Conservation (phyloP, 2,797 vertebrate genomes). For the Uromys caudimaculatus region DNA sequence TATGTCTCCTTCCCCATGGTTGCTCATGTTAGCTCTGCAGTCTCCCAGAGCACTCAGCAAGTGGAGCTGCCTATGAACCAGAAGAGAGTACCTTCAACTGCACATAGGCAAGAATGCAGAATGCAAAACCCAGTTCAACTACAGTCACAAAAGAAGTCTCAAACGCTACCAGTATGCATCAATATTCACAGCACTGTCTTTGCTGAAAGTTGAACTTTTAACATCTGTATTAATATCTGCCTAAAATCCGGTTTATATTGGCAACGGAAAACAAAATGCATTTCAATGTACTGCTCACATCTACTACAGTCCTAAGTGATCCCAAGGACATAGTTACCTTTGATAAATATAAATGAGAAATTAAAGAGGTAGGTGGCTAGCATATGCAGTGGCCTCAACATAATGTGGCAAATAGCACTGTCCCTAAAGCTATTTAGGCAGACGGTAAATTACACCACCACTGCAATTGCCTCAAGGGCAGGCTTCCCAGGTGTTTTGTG, state of each 20-base stretch:
- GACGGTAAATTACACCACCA: neutral
- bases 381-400: conserved; percentile 55
- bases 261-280: conserved; percentile 59
- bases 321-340: conserved; percentile 49
- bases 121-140: conserved; percentile 28
- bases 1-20: neutral
- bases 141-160: neutral
- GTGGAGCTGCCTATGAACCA: neutral
- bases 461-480: neutral
- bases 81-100: neutral
- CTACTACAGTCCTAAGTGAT: conserved; percentile 25
- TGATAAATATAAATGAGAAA: conserved; percentile 63
- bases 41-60: neutral
- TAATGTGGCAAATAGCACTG: neutral
- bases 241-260: conserved; percentile 61
- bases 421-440: neutral
- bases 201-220: conserved; percentile 49
- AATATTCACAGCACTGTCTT: conserved; percentile 21
- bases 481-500: neutral
- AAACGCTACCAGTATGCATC: neutral
- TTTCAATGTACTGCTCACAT: neutral
- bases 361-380: conserved; percentile 78
- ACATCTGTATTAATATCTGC: conserved; percentile 29
- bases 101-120: conserved; percentile 6
- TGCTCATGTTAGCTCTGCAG: neutral